phyloP scores from a whole-genome alignment of 2,888 invertebrate genomes.

The Drosophila rellima region DNA sequence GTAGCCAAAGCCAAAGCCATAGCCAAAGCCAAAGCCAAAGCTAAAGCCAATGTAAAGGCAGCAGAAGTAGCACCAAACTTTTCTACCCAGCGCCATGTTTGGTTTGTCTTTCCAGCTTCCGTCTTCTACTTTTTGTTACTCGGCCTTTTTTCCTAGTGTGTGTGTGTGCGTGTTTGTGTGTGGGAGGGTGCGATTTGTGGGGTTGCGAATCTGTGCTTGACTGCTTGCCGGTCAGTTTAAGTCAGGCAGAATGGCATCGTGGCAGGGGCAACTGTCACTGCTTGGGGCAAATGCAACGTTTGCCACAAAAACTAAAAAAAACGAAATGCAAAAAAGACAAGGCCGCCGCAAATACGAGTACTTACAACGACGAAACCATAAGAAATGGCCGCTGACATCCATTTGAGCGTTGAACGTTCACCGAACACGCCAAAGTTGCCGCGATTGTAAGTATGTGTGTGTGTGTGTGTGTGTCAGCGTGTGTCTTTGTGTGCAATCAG shows the following conservation, averaged over 20 bases:
- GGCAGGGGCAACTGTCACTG: constrained; percentile 26
- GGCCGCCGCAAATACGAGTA: constrained; percentile 43
- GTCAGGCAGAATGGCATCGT: neutral
- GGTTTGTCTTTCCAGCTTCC: constrained; percentile 85
- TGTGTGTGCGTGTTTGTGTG: constrained; percentile 34
- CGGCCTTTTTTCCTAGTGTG: constrained; percentile 40
- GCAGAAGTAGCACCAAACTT: constrained; percentile 72
- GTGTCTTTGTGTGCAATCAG: constrained; percentile 45
- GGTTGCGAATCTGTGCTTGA: constrained; percentile 22
- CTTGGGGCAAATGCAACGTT: constrained; percentile 2
- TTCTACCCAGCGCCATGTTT: constrained; percentile 83
- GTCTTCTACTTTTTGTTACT: constrained; percentile 63
- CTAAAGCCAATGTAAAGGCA: constrained; percentile 40
- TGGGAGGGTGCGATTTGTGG: constrained; percentile 9
- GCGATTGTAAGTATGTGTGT: constrained; percentile 39
- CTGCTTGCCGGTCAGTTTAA: constrained; percentile 31
- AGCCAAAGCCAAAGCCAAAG: constrained; percentile 15
- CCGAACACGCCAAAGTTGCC: constrained; percentile 42
- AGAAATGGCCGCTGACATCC: constrained; percentile 46
- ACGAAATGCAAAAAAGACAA: constrained; percentile 51
- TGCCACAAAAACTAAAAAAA: constrained; percentile 38
- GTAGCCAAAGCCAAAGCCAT: constrained; percentile 9
- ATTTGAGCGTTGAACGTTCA: constrained; percentile 20
- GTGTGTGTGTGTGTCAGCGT: constrained; percentile 44
- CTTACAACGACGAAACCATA: constrained; percentile 21